A percentile compares a stretch with the other conserved stretches of the same genome.
These are phyloP conservation scores for Aphelocoma californica DNA, from an alignment of 2,797 vertebrate genomes.

Conservation along the genomic window DNA sequence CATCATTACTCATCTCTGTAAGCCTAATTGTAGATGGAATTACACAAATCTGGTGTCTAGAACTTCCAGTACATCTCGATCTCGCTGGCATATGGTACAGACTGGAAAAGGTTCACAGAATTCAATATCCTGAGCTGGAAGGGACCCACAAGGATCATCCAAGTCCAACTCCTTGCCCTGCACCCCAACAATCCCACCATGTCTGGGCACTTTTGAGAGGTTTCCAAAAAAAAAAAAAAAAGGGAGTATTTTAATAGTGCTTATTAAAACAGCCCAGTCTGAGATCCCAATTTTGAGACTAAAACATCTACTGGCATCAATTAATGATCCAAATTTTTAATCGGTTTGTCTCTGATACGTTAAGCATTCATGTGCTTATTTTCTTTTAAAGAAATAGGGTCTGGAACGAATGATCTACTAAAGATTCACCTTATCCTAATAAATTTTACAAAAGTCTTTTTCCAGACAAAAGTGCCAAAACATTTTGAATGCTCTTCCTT, in stretches of 20 bases:
- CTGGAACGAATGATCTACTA: not conserved
- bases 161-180: not conserved
- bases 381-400: not conserved
- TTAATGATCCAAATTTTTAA: not conserved
- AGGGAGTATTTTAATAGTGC: not conserved
- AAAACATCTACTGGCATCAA: not conserved
- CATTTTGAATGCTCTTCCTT: not conserved
- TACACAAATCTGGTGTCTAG: not conserved
- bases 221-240: not conserved
- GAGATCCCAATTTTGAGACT: not conserved
- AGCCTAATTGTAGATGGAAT: not conserved
- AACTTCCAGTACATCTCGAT: not conserved
- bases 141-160: not conserved
- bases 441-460: constrained; percentile 6
- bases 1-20: not conserved
- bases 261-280: not conserved
- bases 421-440: not conserved
- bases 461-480: constrained; percentile 4
- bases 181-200: not conserved
- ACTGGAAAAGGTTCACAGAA: not conserved
- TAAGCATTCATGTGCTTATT: not conserved
- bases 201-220: not conserved
- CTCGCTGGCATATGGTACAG: not conserved
- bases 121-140: not conserved
- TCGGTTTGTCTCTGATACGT: not conserved